phyloP scores from a whole-genome alignment of 2,888 invertebrate species.

The Strigamia crassipes region DNA sequence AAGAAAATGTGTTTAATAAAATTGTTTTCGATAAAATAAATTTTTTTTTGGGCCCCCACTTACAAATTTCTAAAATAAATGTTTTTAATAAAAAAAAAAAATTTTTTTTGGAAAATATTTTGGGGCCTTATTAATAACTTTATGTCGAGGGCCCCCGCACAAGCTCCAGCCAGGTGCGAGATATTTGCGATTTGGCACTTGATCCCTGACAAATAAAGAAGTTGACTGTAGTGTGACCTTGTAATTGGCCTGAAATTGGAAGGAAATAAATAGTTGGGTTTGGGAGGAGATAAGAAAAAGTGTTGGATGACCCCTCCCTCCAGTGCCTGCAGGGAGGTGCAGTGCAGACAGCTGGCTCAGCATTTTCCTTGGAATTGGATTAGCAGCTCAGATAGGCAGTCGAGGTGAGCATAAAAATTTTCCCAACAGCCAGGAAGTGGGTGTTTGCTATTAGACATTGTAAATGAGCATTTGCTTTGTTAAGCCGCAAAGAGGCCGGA shows the following conservation, averaged over 20 bases:
- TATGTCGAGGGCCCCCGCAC: too few relatives aligned
- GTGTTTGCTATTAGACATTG: conserved; percentile 14
- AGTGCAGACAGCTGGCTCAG: conserved; percentile 29
- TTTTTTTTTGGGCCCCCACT: too few relatives aligned
- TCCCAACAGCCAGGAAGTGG: background rate
- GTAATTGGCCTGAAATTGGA: conserved; percentile 26
- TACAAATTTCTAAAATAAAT: too few relatives aligned
- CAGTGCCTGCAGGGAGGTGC: background rate
- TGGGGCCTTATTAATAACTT: too few relatives aligned
- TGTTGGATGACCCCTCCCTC: conserved; percentile 23
- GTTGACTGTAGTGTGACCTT: conserved; percentile 1
- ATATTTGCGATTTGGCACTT: background rate
- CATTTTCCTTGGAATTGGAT: conserved; percentile 35
- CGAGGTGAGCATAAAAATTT: conserved; percentile 27
- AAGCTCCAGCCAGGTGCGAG: too few relatives aligned
- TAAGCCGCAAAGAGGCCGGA: too few relatives aligned
- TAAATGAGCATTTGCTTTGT: background rate
- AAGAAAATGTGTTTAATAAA: too few relatives aligned
- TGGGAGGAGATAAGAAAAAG: conserved; percentile 28
- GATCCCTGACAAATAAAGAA: conserved; percentile 26
- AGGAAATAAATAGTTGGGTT: conserved; percentile 20
- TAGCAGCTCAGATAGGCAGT: conserved; percentile 15
- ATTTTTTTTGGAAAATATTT: too few relatives aligned
- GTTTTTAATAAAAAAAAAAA: too few relatives aligned
- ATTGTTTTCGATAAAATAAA: too few relatives aligned